These are phyloP conservation scores for Melanotaenia parkinsoni DNA, from an alignment of 2,797 vertebrate genomes.

Conservation along the genomic window DNA sequence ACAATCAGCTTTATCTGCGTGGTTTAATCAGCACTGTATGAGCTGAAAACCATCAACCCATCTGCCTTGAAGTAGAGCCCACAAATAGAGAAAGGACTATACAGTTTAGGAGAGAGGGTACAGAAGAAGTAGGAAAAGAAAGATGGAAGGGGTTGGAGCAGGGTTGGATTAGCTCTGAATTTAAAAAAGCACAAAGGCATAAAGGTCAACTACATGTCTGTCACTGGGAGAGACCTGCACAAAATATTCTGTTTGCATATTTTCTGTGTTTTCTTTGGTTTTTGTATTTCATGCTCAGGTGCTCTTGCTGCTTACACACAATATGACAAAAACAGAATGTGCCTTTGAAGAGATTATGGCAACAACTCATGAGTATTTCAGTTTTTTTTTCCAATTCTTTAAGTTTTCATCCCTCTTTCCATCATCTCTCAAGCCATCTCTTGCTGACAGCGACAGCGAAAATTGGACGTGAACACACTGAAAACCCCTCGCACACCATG, in stretches of 20 bases:
- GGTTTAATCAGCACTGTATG: neutral
- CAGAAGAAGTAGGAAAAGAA: neutral
- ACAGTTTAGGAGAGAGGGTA: neutral
- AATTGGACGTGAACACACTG: conserved; percentile 35
- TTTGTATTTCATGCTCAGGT: conserved; percentile 60
- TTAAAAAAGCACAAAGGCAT: conserved; percentile 26
- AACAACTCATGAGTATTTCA: conserved; percentile 25
- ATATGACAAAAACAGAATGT: conserved; percentile 43
- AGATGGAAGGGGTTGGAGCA: neutral
- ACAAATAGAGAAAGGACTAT: neutral
- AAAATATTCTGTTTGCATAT: conserved; percentile 42
- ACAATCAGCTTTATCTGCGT: neutral
- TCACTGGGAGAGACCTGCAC: conserved; percentile 26
- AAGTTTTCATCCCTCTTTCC: conserved; percentile 20
- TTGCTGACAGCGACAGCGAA: conserved; percentile 12
- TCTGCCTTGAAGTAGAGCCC: neutral
- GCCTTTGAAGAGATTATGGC: conserved; percentile 44
- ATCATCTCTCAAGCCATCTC: conserved; percentile 44
- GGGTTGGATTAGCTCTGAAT: conserved; percentile 15
- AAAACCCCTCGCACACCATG: conserved; percentile 34
- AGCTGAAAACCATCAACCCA: neutral
- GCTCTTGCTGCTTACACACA: conserved; percentile 42
- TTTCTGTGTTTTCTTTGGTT: conserved; percentile 38
- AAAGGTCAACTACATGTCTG: conserved; percentile 41
- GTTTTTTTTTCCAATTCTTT: conserved; percentile 17